Percentiles rank a stretch among this genome's conserved stretches.
Evolutionary conservation across 2,113 vertebrate species (phyloP).

Genomic region (Limanda limanda): DNA sequence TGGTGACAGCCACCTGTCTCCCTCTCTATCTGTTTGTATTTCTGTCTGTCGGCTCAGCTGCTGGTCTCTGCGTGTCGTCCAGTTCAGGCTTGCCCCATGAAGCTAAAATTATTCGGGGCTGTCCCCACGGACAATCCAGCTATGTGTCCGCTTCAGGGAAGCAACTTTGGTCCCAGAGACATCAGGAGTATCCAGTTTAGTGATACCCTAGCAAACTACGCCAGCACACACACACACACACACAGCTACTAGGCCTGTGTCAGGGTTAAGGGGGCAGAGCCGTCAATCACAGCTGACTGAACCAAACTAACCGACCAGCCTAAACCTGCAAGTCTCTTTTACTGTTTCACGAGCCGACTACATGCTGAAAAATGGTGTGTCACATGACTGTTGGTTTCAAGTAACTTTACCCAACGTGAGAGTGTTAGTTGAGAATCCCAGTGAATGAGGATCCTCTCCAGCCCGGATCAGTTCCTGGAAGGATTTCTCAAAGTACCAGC

Average conservation of each 20-base stretch:
- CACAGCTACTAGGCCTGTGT: conserved; percentile 10
- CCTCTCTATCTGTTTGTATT: conserved; percentile 5
- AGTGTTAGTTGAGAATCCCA: no score
- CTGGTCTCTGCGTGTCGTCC: conserved; percentile 11
- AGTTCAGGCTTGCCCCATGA: conserved; percentile 52
- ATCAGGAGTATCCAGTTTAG: conserved; percentile 47
- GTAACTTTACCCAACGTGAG: no score
- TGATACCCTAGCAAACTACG: conserved; percentile 33
- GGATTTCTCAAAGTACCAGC: neutral
- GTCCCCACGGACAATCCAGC: conserved; percentile 57
- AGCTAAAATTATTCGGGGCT: conserved; percentile 67
- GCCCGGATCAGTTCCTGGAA: neutral
- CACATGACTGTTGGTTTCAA: no score
- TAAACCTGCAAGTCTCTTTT: neutral
- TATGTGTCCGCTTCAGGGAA: conserved; percentile 51
- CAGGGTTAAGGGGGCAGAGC: conserved; percentile 28
- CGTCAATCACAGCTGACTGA: conserved; percentile 32
- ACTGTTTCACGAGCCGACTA: neutral
- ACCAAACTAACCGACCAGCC: neutral
- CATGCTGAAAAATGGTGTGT: neutral
- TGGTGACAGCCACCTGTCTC: neutral
- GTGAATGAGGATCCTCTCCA: neutral
- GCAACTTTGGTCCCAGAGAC: conserved; percentile 47
- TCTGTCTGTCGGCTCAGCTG: conserved; percentile 9
- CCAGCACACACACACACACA: neutral